phyloP scores from a whole-genome alignment of 2,113 vertebrate species.

The Tricholaema leucomelas region DNA sequence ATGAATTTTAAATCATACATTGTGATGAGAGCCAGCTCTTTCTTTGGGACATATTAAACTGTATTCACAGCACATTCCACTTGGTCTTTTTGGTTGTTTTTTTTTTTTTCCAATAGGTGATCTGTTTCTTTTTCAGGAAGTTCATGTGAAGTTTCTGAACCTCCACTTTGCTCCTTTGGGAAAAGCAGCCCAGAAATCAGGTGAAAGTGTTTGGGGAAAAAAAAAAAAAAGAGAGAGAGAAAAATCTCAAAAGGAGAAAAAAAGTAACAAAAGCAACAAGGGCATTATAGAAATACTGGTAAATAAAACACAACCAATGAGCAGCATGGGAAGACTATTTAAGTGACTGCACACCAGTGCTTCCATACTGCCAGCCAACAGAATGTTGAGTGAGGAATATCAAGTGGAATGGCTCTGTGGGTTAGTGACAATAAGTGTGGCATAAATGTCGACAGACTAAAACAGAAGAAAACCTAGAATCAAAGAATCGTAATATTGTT shows the following conservation, averaged over 20 bases:
- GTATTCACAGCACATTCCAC: constrained; percentile 39
- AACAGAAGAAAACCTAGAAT: neutral
- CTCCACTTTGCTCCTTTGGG: constrained; percentile 4
- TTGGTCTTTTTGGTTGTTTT: neutral
- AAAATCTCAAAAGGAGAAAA: constrained; percentile 42
- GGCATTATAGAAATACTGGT: constrained; percentile 31
- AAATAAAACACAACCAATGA: constrained; percentile 51
- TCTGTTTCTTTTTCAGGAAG: constrained; percentile 70
- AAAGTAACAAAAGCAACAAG: neutral
- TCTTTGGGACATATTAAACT: constrained; percentile 45
- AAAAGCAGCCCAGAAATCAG: constrained; percentile 51
- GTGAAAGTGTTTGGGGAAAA: constrained; percentile 43
- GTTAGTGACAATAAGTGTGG: neutral
- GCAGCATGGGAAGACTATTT: constrained; percentile 13
- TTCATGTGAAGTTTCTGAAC: constrained; percentile 59
- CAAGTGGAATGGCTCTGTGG: neutral
- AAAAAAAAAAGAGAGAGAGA: constrained; percentile 44
- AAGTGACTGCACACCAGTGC: neutral
- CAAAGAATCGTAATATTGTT: no score
- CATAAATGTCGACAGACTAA: neutral
- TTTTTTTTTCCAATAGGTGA: constrained; percentile 24
- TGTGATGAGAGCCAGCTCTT: constrained; percentile 49
- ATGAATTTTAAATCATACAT: constrained; percentile 36
- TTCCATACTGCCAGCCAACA: neutral
- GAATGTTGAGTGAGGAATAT: neutral